These are phyloP conservation scores for Suillia variegata DNA, from an alignment of 2,888 invertebrate genomes.

Conservation along the genomic window DNA sequence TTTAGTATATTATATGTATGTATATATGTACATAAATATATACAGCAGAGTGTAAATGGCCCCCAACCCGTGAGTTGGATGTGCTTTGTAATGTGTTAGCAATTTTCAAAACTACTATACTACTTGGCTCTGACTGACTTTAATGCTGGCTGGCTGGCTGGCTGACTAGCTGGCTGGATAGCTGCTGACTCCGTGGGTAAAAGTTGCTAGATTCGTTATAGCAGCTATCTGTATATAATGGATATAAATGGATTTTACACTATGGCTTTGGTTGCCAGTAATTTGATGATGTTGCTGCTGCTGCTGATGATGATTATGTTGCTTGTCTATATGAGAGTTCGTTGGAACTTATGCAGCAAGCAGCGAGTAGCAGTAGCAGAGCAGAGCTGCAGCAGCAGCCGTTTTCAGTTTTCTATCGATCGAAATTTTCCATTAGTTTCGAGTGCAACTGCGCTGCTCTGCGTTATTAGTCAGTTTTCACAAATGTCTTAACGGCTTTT, in stretches of 20 bases:
- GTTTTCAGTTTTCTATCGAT: conserved; percentile 1
- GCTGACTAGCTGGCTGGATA: conserved; percentile 27
- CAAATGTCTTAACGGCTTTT: too few species aligned
- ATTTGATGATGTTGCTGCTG: conserved; percentile 1
- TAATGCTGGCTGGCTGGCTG: neutral
- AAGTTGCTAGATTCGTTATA: conserved; percentile 50
- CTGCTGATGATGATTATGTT: neutral
- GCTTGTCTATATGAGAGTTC: conserved; percentile 8
- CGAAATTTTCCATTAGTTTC: conserved; percentile 7
- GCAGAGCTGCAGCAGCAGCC: neutral
- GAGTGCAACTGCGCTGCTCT: too few species aligned
- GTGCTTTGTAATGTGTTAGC: conserved; percentile 29
- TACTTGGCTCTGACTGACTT: neutral
- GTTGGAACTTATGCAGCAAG: neutral
- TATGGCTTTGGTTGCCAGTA: neutral
- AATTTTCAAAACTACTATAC: too few species aligned
- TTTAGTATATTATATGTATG: conserved; percentile 6
- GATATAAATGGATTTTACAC: neutral
- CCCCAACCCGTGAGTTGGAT: too few species aligned
- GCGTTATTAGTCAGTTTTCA: too few species aligned
- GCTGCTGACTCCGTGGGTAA: conserved; percentile 33
- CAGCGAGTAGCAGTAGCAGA: neutral
- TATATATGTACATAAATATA: neutral
- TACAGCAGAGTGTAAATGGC: too few species aligned
- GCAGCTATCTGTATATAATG: conserved; percentile 21